These are phyloP conservation scores for Monoplex corrugatus DNA, from an alignment of 2,888 invertebrate genomes.

Conservation along the genomic window DNA sequence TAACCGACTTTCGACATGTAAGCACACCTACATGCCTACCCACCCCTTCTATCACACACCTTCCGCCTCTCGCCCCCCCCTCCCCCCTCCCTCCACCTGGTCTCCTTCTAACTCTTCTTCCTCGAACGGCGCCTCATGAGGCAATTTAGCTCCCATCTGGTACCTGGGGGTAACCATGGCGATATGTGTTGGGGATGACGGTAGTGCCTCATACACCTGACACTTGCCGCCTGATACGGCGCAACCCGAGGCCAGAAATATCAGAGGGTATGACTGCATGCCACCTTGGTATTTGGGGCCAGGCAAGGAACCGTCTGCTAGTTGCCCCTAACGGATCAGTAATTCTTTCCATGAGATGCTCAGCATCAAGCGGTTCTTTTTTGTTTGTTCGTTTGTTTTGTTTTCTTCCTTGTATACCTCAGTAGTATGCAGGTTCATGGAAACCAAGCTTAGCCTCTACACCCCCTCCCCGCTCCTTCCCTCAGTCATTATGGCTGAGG, in stretches of 20 bases:
- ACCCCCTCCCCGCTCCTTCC: no score
- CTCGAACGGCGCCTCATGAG: not conserved
- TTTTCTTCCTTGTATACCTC: no score
- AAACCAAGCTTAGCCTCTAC: no score
- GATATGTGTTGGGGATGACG: constrained; percentile 24
- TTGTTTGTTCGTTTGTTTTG: no score
- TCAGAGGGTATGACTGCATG: not conserved
- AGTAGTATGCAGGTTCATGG: no score
- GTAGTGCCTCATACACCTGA: constrained; percentile 23
- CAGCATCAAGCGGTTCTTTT: no score
- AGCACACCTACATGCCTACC: no score
- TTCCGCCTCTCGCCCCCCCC: not conserved
- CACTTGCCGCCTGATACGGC: not conserved
- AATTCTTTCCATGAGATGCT: no score
- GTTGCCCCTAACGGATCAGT: no score
- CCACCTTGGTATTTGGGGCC: not conserved
- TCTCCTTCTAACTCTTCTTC: not conserved
- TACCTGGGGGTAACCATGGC: constrained; percentile 44
- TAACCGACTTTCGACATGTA: not conserved
- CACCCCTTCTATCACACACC: no score
- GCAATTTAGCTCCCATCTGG: constrained; percentile 19
- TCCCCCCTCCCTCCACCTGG: not conserved
- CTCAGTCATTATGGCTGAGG: no score
- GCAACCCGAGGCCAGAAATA: constrained; percentile 32
- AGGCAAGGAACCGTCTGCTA: no score